Conservation (phyloP, 2,113 vertebrate genomes). For the Forbesichthys papilliferus region DNA sequence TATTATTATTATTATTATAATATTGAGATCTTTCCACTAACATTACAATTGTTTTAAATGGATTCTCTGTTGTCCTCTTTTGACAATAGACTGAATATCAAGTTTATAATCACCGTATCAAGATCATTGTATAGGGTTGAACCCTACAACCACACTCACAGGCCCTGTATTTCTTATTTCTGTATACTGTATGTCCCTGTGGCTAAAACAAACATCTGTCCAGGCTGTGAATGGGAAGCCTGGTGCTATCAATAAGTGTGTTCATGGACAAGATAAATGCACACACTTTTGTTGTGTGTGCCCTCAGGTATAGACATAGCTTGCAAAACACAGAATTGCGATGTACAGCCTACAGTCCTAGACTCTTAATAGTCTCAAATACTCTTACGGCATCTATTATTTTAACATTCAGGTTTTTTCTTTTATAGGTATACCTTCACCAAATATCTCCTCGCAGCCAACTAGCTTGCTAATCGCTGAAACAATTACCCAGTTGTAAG, state of each 20-base stretch:
- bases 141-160: too few species aligned
- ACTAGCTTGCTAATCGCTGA: too few species aligned
- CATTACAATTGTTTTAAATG: too few species aligned
- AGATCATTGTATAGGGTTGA: too few species aligned
- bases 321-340: neutral
- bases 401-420: neutral
- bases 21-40: too few species aligned
- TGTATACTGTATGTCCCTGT: neutral
- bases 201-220: neutral
- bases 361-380: neutral
- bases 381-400: neutral
- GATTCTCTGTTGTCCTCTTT: too few species aligned
- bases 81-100: too few species aligned
- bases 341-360: neutral
- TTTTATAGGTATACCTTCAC: neutral
- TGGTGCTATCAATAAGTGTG: neutral
- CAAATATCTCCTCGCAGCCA: too few species aligned
- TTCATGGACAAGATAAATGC: neutral
- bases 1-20: too few species aligned
- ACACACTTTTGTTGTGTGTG: neutral
- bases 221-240: neutral
- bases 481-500: too few species aligned
- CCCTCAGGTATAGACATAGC: neutral
- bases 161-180: too few species aligned
- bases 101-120: too few species aligned